Evolutionary conservation across 2,888 invertebrate species (phyloP), one percentile per base, ranked within the genome.

Genomic region (Euspilapteryx auroguttella): DNA sequence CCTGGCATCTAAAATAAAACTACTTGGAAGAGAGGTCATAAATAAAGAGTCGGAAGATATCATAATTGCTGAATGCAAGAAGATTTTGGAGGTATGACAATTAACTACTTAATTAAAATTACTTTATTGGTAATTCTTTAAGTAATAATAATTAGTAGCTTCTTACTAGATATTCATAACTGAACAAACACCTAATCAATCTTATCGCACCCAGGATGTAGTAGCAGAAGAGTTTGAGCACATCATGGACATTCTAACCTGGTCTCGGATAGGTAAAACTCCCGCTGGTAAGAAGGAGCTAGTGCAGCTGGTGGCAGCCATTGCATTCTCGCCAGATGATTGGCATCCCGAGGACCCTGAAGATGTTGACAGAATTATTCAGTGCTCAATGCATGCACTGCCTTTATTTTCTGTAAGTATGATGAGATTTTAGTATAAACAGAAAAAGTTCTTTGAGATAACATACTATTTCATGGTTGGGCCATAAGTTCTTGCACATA

Each of bases 171-270:
- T 17, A 17, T 17, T 6, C 17, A 17, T 6, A 6, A 17, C 17
- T n/a, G n/a, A 17, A 6, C 17, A 17, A 17, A 5, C 8, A 17
- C 5, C 8, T 17, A 17, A 17, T 17, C 17, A 17, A 17, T 17
- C 5, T 17, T 17, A 17, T 6, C 17, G n/a, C n/a, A n/a, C n/a
- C 2, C 48, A 91, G 85, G 92, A 93, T 78, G 89, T 93, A 14
- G 90, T 88, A 9, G 91, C 92, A 17, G 91, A 92, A 41, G 96
- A 97, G 66, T 95, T 96, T 68, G 86, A 91, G 43, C 81, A 85
- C 35, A 83, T 96, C 33, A 91, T 97, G 87, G 86, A 86, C 25
- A 81, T 94, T 39, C 71, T 97, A 41, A 84, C 86, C 14, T 82
- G 85, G 63, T 87, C 95, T 7, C 85, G 87, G 54, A 78, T 90